Conservation (phyloP, 2,888 invertebrate species). For the Hoplodrina blanda region DNA sequence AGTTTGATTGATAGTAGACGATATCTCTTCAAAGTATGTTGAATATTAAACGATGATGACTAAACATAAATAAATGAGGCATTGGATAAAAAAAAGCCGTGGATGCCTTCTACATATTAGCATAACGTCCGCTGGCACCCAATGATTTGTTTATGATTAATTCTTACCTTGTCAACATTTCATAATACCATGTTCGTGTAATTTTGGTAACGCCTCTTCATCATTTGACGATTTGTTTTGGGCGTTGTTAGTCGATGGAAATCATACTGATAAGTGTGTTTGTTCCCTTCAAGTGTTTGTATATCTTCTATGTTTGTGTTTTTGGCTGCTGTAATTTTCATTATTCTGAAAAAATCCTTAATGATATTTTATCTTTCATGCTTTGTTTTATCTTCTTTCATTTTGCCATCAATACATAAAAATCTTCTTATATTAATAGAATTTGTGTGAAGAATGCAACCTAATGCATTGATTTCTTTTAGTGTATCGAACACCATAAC, state of each 20-base stretch:
- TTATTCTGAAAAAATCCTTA: too few relatives aligned
- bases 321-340: background rate
- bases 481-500: slow-evolving; percentile 55
- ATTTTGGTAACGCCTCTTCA: slow-evolving; percentile 83
- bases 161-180: slow-evolving; percentile 81
- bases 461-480: slow-evolving; percentile 32
- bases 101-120: slow-evolving; percentile 72
- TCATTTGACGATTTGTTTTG: slow-evolving; percentile 73
- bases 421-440: slow-evolving; percentile 27
- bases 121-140: slow-evolving; percentile 71
- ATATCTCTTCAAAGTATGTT: slow-evolving; percentile 81
- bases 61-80: slow-evolving; percentile 85
- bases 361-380: too few relatives aligned
- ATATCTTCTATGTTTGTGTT: background rate
- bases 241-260: slow-evolving; percentile 70
- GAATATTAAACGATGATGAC: slow-evolving; percentile 86
- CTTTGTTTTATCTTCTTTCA: background rate
- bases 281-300: slow-evolving; percentile 18
- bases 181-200: slow-evolving; percentile 75
- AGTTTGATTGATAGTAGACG: slow-evolving; percentile 83
- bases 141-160: slow-evolving; percentile 80
- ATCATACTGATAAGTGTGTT: slow-evolving; percentile 63
- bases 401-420: background rate
- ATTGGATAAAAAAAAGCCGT: slow-evolving; percentile 73
- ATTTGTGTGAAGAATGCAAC: too few relatives aligned